These are phyloP conservation scores for Archaeoteleia sp. DNA, from an alignment of 2,888 invertebrate genomes.

Conservation along the genomic window DNA sequence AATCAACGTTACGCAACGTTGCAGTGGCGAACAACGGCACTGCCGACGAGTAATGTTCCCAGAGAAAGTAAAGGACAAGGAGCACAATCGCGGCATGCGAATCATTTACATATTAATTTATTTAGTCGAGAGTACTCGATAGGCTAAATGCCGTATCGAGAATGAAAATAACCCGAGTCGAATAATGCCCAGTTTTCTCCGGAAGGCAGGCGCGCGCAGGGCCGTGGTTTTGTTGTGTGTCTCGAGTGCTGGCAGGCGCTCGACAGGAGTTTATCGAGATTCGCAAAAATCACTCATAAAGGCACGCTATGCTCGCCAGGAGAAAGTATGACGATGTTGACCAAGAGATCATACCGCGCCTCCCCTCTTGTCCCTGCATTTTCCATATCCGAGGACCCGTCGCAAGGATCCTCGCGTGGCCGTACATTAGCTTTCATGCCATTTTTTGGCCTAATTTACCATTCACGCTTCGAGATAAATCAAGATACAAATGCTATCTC, in stretches of 20 bases:
- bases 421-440: slow-evolving; percentile 6
- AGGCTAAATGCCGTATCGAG: slow-evolving; percentile 11
- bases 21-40: background rate
- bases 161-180: slow-evolving; percentile 4
- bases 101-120: slow-evolving; percentile 48
- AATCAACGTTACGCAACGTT: slow-evolving; percentile 33
- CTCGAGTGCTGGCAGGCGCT: slow-evolving; percentile 1
- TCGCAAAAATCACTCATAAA: slow-evolving; percentile 19
- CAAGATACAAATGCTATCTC: background rate
- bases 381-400: background rate
- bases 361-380: no score
- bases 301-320: slow-evolving; percentile 1
- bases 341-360: no score
- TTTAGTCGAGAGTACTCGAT: slow-evolving; percentile 27
- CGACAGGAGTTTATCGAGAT: slow-evolving; percentile 5
- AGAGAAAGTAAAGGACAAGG: slow-evolving; percentile 45
- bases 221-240: no score
- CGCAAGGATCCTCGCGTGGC: background rate
- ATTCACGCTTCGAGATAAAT: slow-evolving; percentile 2
- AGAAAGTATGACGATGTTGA: slow-evolving; percentile 3
- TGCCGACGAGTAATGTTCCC: slow-evolving; percentile 20
- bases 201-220: no score
- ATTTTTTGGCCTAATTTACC: slow-evolving; percentile 5
- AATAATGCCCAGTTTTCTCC: slow-evolving; percentile 31
- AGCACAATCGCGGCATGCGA: slow-evolving; percentile 35